Evolutionary conservation across 2,888 invertebrate genomes (phyloP), one percentile per base, ranked within the genome.

Genomic region (Perizoma affinitatum): DNA sequence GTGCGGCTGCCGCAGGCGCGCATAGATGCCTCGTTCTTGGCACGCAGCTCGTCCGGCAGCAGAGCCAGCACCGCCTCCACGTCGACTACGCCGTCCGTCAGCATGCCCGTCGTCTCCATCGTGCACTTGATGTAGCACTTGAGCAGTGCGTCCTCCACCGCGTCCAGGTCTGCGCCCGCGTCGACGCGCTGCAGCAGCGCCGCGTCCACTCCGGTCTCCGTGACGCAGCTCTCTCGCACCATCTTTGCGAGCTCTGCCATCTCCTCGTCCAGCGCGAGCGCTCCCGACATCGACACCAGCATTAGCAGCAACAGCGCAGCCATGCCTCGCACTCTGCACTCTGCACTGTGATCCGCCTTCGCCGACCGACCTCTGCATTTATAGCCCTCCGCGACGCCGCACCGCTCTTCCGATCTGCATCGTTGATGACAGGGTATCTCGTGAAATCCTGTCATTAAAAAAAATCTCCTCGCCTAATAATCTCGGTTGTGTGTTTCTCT

Each of bases 21-120:
- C 54, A 91, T 58, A 5, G 53, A 22, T 0, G 64, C 68, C 63
- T 75, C 88, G 69, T 78, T 82, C 66, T 75, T 80, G 40, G 38
- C 63, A 33, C 76, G 74, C 68, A 89, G 54, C 40, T 74, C 80
- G 6, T 84, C 83, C 0, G 88, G 89, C 66, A 91, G 71, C 69
- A 91, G 67, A 33, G 84, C 85, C 46, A 91, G 67, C 55, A 88
- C 84, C 2, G 88, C 83, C 41, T 90, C 91, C 50, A 89, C 75
- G 68, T 91, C 88, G 63, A 91, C 79, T 11, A 61, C 74, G 38
- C 89, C 91, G 5, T 83, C 89, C 0, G 79, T 59, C 76, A 90
- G 65, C 88, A 91, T 89, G 47, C 91, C 91, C 0, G 88, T 86
- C 35, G 86, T 89, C 78, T 90, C 91, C 91, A 91, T 88, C 22